phyloP scores from a whole-genome alignment of 2,888 invertebrate genomes.

The Minunthozetes semirufus region DNA sequence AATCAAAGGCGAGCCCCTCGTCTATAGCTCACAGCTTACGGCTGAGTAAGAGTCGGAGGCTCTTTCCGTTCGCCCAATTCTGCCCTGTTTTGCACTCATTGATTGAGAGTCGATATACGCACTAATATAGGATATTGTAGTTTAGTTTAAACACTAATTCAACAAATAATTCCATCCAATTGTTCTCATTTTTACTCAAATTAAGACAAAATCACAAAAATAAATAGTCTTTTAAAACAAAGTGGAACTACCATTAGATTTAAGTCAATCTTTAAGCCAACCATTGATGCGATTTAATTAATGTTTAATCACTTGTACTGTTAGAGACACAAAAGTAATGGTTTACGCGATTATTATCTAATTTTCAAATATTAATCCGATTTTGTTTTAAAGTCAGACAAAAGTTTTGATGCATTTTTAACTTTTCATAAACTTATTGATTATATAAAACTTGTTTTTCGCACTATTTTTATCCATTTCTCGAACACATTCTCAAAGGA shows the following conservation, averaged over 20 bases:
- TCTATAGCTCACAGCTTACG: background rate
- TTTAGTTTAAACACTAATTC: background rate
- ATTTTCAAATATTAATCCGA: too few species aligned
- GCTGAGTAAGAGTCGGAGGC: background rate
- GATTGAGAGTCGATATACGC: constrained; percentile 9
- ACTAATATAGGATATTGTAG: constrained; percentile 19
- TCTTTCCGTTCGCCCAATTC: constrained; percentile 5
- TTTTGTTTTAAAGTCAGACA: too few species aligned
- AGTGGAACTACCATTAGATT: background rate
- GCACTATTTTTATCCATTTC: too few species aligned
- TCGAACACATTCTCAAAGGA: too few species aligned
- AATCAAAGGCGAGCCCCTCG: background rate
- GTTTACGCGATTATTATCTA: too few species aligned
- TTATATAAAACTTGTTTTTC: too few species aligned
- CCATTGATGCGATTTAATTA: too few species aligned
- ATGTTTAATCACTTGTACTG: too few species aligned
- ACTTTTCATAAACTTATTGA: too few species aligned
- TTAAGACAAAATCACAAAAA: background rate
- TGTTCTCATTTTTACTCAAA: background rate
- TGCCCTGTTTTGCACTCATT: constrained; percentile 1
- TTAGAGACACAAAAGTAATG: too few species aligned
- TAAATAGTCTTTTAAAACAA: background rate
- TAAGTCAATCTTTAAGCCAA: background rate
- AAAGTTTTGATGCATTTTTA: too few species aligned
- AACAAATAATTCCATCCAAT: background rate